A percentile compares a stretch with the other conserved stretches of the same genome.
These are phyloP conservation scores for Athalia circularis DNA, from an alignment of 2,888 invertebrate species.

Conservation along the genomic window DNA sequence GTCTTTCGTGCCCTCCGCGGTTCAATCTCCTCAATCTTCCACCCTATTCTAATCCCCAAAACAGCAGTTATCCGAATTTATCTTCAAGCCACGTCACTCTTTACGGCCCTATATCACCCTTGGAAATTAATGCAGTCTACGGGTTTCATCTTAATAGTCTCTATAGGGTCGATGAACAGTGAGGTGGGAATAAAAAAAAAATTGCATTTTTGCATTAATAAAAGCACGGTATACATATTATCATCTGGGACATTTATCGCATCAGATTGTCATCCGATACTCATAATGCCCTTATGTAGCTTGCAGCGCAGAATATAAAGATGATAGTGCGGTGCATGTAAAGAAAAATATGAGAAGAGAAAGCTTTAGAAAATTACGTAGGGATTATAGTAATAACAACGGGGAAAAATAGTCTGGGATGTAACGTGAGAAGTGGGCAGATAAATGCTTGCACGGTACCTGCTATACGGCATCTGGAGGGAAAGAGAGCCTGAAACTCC, in stretches of 20 bases:
- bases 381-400: slow-evolving; percentile 33
- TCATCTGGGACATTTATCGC: too few relatives aligned
- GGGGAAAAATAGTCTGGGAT: slow-evolving; percentile 41
- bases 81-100: not conserved
- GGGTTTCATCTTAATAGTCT: not conserved
- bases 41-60: slow-evolving; percentile 23
- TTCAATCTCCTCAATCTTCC: slow-evolving; percentile 31
- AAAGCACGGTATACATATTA: too few relatives aligned
- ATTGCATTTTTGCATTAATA: too few relatives aligned
- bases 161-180: too few relatives aligned
- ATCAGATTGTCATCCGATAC: too few relatives aligned
- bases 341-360: not conserved
- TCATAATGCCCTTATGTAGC: too few relatives aligned
- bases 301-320: not conserved
- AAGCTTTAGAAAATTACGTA: not conserved
- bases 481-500: not conserved
- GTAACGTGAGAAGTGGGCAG: slow-evolving; percentile 49
- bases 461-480: not conserved
- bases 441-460: slow-evolving; percentile 41
- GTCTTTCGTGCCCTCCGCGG: not conserved
- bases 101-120: not conserved
- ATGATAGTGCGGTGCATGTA: not conserved
- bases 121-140: slow-evolving; percentile 22
- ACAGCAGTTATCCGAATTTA: slow-evolving; percentile 17
- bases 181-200: too few relatives aligned